Conservation (phyloP, 2,797 vertebrate genomes). For the Ara ararauna region DNA sequence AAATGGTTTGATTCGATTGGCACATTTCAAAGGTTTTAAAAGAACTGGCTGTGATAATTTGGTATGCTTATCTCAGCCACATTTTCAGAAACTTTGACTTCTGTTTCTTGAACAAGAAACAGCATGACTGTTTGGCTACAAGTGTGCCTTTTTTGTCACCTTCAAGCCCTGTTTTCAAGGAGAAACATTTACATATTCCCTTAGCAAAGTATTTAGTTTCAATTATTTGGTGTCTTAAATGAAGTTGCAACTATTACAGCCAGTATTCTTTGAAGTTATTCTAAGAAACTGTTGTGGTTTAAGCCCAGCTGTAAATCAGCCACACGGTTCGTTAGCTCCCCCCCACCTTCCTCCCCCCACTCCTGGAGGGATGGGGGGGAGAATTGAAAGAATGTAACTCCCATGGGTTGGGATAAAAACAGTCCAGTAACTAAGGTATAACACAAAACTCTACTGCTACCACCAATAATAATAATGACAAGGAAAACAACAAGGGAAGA, state of each 20-base stretch:
- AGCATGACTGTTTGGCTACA: neutral
- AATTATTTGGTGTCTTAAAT: neutral
- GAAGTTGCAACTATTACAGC: neutral
- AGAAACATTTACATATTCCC: neutral
- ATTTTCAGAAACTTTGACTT: neutral
- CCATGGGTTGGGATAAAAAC: no score
- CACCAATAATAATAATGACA: no score
- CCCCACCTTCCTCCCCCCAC: no score
- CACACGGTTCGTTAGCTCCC: no score
- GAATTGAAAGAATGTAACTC: no score
- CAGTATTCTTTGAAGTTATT: neutral
- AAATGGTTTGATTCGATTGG: neutral
- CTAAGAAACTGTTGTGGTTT: neutral
- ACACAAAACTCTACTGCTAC: no score
- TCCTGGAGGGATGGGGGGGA: no score
- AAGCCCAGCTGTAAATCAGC: no score
- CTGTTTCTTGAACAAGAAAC: neutral
- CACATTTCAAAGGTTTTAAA: neutral
- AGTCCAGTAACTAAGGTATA: no score
- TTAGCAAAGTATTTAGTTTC: neutral
- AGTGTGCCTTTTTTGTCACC: neutral
- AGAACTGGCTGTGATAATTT: neutral
- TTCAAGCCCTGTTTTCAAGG: neutral
- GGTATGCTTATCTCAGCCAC: neutral
- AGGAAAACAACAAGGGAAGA: no score